Evolutionary conservation across 2,113 vertebrate genomes (phyloP), one percentile per base, ranked within the genome.

Genomic region (Gambusia affinis): DNA sequence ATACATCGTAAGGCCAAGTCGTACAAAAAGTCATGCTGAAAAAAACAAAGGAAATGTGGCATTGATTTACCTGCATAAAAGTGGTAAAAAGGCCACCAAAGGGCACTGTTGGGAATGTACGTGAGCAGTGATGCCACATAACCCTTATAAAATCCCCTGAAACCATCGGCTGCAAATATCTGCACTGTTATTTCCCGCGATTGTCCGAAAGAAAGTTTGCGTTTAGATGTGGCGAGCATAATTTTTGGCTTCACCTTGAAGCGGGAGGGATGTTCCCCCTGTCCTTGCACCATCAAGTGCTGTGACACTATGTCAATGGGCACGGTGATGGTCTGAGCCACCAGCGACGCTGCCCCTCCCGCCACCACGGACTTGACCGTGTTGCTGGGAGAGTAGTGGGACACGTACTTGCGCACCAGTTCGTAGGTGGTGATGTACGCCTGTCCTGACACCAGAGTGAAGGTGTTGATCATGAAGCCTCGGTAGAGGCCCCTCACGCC

Each of bases 61-160:
- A 4, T 64, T 33, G n/a, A 64, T 57, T 91, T 94, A 99, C 98
- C 98, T 85, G 95, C 94, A 29, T 99, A 99, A 85, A 98, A 97
- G 84, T 99, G 97, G 83, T 99, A 99, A 92, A 99, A 99, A 72
- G 98, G 97, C 98, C 98, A 99, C 98, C 98, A 99, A 15, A 96
- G 95, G 0, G 98, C 98, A 3, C 97, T 99, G 94, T 98, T 99
- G 2, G 98, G 97, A 87, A 99, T 99, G 86, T 99, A 99, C 17
- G 98, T 99, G 51, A 99, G 96, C 12, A 99, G 93, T 0, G 97
- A 99, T 0, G 97, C 97, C 81, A 98, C 95, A 0, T 99, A 99
- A 42, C 98, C 98, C 17, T 97, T 85, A 91, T 99, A 99, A 93
- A 99, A 99, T 0, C 98, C 98, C 3, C 93, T 89, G 10, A 97